Evolutionary conservation across 2,113 vertebrate species (phyloP).

Genomic region (Corythornis vintsioides): DNA sequence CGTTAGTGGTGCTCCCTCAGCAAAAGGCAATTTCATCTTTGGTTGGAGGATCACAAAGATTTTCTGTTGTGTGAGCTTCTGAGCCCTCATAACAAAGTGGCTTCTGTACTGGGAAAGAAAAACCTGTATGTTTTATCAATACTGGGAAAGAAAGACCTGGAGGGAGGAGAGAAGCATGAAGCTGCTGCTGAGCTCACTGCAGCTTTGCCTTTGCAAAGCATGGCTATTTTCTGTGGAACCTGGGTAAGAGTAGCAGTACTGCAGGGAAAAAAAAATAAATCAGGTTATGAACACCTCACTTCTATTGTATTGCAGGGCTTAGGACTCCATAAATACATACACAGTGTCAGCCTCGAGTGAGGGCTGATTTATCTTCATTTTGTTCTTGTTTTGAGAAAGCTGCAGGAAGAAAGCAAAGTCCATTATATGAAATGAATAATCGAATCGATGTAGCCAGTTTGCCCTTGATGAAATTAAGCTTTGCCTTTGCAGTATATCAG

Average conservation of each 20-base stretch:
- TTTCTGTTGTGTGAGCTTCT: fast-evolving
- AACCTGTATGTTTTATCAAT: not conserved
- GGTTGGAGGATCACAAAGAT: slow-evolving; percentile 21
- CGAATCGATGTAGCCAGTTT: slow-evolving; percentile 55
- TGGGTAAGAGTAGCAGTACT: not conserved
- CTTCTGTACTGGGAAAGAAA: not conserved
- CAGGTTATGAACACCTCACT: not conserved
- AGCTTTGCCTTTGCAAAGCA: not conserved
- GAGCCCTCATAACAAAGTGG: not conserved
- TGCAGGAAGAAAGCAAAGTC: slow-evolving; percentile 56
- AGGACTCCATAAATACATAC: slow-evolving; percentile 27
- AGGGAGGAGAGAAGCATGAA: not conserved
- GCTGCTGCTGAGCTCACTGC: not conserved
- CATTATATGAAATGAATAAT: slow-evolving; percentile 66
- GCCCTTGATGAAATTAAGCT: slow-evolving; percentile 64
- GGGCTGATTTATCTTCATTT: slow-evolving; percentile 58
- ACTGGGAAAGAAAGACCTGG: not conserved
- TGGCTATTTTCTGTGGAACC: not conserved
- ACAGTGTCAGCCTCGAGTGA: slow-evolving; percentile 24
- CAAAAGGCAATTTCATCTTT: not conserved
- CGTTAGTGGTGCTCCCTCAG: not conserved
- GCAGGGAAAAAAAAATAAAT: not conserved
- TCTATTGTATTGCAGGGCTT: not conserved
- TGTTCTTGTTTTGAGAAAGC: slow-evolving; percentile 39
- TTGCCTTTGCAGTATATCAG: slow-evolving; percentile 33